These are phyloP conservation scores for Oncorhynchus mykiss DNA, from an alignment of 2,113 vertebrate species.

Conservation along the genomic window DNA sequence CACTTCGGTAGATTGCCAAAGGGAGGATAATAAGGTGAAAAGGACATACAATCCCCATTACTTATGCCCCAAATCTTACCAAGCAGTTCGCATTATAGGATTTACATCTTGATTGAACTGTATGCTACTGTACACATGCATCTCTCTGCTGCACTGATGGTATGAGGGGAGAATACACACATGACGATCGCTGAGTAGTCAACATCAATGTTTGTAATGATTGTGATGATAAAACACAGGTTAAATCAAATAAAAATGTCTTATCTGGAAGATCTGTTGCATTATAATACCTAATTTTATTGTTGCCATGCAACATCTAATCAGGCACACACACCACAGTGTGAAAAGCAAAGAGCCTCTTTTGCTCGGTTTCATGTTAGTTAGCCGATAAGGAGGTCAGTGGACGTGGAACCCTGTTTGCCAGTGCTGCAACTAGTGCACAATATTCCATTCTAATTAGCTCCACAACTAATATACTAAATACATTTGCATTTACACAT, in stretches of 20 bases:
- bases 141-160: neutral
- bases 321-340: neutral
- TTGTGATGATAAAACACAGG: no score
- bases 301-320: conserved; percentile 24
- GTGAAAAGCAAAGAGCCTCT: neutral
- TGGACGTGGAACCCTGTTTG: no score
- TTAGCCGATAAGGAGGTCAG: neutral
- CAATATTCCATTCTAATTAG: neutral
- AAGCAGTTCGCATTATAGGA: neutral
- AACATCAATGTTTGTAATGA: neutral
- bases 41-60: conserved; percentile 4
- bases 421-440: neutral
- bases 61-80: conserved; percentile 11
- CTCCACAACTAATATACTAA: neutral
- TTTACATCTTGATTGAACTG: neutral
- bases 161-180: neutral
- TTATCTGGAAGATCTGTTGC: neutral
- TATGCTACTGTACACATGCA: neutral
- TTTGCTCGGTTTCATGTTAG: neutral
- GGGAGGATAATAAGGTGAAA: neutral
- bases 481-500: neutral
- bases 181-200: neutral
- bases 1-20: conserved; percentile 1
- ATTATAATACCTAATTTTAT: conserved; percentile 8
- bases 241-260: neutral